Conservation (phyloP, 2,797 vertebrate species). For the Megalops cyprinoides region DNA sequence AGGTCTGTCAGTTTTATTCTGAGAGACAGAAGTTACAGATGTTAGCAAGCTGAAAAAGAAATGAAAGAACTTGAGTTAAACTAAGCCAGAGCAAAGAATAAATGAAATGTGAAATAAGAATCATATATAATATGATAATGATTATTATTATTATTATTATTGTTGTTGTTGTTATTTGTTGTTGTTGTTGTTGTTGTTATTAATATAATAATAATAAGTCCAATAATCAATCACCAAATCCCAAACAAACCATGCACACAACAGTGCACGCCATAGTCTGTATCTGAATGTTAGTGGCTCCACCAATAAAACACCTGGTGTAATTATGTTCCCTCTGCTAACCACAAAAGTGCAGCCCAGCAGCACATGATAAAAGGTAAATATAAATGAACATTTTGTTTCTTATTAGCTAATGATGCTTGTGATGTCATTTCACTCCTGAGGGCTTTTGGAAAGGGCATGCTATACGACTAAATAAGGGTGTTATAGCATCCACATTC, state of each 20-base stretch:
- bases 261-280: neutral
- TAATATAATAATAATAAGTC: no score
- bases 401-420: slow-evolving; percentile 11
- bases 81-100: no score
- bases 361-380: neutral
- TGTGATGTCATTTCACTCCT: neutral
- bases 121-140: no score
- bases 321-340: neutral
- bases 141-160: no score
- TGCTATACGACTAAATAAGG: neutral
- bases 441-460: neutral
- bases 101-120: no score
- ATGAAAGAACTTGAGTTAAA: neutral
- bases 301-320: neutral
- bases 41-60: neutral
- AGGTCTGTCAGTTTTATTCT: no score
- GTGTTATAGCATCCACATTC: no score
- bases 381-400: neutral
- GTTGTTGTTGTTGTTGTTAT: no score
- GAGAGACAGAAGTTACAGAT: no score
- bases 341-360: neutral
- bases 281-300: neutral
- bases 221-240: no score
- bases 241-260: neutral
- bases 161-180: no score